Evolutionary conservation across 2,797 vertebrate genomes (phyloP).

Genomic region (Zalophus californianus): DNA sequence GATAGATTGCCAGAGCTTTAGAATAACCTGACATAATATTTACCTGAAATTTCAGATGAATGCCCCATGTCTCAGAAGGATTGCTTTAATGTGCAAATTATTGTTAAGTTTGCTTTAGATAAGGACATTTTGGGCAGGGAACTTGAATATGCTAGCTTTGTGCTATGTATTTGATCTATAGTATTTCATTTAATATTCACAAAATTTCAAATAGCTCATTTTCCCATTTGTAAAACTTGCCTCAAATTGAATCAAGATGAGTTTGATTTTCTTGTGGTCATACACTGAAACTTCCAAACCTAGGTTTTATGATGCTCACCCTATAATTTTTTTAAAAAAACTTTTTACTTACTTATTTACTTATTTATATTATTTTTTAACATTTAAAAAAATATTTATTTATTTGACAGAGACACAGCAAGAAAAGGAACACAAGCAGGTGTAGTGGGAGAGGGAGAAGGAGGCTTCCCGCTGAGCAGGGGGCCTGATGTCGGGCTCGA

Average conservation of each 20-base stretch:
- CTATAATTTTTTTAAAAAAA: background rate
- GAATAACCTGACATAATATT: background rate
- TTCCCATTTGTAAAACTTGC: background rate
- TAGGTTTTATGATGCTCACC: background rate
- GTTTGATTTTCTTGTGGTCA: background rate
- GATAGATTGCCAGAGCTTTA: background rate
- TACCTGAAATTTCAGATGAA: background rate
- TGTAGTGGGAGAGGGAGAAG: no score
- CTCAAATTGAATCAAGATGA: background rate
- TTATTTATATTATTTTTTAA: background rate
- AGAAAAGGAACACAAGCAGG: no score
- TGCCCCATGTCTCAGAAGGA: background rate
- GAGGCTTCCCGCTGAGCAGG: no score
- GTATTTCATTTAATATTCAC: background rate
- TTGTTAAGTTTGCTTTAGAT: background rate
- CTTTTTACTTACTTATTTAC: background rate
- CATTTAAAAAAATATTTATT: no score
- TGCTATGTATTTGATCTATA: background rate
- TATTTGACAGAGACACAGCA: no score
- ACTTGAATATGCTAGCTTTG: background rate
- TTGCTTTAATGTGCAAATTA: background rate
- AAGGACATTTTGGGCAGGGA: background rate
- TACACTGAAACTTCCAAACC: background rate
- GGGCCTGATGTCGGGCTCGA: no score
- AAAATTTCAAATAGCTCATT: background rate